Evolutionary conservation across 2,797 vertebrate genomes (phyloP).

Genomic region (Heteromormyrus szaboi): DNA sequence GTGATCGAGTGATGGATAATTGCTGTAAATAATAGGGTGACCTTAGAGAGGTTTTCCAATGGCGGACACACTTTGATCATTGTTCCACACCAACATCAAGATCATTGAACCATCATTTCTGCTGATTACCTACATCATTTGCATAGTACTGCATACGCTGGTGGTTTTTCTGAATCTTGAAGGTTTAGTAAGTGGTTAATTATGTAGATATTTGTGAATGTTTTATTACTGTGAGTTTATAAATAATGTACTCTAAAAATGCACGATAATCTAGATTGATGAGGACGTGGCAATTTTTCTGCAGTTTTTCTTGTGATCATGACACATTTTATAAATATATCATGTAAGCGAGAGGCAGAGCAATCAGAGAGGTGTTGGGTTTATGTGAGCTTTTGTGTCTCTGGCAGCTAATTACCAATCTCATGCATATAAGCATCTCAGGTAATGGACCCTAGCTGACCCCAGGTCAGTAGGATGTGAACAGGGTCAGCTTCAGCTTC

Average conservation of each 20-base stretch:
- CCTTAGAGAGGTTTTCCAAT: background rate
- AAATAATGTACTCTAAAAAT: background rate
- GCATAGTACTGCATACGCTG: background rate
- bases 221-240: background rate
- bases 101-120: background rate
- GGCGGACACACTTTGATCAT: background rate
- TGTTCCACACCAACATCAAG: background rate
- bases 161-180: background rate
- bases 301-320: background rate
- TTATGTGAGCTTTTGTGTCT: background rate
- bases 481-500: background rate
- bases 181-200: background rate
- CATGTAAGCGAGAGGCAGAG: background rate
- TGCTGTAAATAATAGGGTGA: background rate
- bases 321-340: background rate
- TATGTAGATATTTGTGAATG: background rate
- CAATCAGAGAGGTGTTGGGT: background rate
- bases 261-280: background rate
- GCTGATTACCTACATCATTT: background rate
- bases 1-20: background rate
- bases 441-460: background rate
- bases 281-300: background rate
- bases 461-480: background rate
- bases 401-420: background rate
- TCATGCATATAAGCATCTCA: background rate